Percentiles rank a stretch among this genome's conserved stretches.
phyloP scores from a whole-genome alignment of 1,140 invertebrate species.

The Atopsyche davidsoni region DNA sequence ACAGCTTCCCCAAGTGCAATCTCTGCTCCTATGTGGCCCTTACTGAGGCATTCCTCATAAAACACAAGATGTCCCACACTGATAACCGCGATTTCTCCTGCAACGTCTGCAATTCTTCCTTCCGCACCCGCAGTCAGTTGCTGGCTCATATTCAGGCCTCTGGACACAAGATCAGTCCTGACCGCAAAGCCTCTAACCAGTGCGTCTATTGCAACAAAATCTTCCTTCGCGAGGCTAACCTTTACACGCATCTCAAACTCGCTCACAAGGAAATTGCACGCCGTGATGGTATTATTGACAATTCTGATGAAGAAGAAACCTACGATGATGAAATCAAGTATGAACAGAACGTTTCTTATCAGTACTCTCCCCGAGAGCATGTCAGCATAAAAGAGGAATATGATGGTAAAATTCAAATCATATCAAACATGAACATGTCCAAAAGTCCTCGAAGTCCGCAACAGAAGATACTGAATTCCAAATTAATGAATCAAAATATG shows the following conservation, averaged over 20 bases:
- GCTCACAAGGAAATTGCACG: conserved; percentile 55
- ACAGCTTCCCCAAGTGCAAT: conserved; percentile 70
- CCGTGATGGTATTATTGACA: conserved; percentile 57
- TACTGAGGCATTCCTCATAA: conserved; percentile 57
- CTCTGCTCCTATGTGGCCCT: conserved; percentile 68
- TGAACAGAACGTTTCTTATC: conserved; percentile 36
- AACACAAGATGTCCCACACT: conserved; percentile 57
- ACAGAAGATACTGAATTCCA: conserved; percentile 25
- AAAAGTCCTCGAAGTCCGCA: conserved; percentile 16
- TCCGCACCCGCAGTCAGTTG: conserved; percentile 44
- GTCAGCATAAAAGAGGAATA: conserved; percentile 39
- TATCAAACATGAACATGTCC: conserved; percentile 45
- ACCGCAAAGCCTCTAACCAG: conserved; percentile 47
- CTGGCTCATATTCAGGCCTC: conserved; percentile 50
- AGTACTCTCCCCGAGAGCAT: conserved; percentile 33
- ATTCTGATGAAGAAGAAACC: conserved; percentile 50
- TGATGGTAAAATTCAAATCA: conserved; percentile 46
- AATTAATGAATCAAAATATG: conserved; percentile 18
- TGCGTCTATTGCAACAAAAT: conserved; percentile 64
- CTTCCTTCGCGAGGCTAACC: conserved; percentile 56
- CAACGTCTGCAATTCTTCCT: conserved; percentile 48
- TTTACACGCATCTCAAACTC: conserved; percentile 61
- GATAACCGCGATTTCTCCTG: conserved; percentile 41
- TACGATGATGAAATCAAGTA: conserved; percentile 38
- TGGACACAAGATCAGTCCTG: conserved; percentile 49